These are phyloP conservation scores for Lophius americanus DNA, from an alignment of 2,797 vertebrate species.

Conservation along the genomic window DNA sequence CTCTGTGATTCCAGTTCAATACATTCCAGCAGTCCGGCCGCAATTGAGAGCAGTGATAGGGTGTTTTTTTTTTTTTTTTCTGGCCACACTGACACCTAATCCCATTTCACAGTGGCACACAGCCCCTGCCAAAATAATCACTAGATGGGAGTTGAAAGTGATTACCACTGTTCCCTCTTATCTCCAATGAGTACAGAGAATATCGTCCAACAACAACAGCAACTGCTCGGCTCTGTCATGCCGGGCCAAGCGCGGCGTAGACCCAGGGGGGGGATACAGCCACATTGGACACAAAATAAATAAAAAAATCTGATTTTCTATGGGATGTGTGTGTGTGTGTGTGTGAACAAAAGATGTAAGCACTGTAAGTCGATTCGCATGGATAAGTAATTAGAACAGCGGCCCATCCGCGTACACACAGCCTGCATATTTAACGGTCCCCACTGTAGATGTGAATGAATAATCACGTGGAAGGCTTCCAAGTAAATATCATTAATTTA, in stretches of 20 bases:
- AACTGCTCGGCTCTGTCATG: conserved; percentile 62
- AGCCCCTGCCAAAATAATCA: conserved; percentile 74
- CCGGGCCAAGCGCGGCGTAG: conserved; percentile 55
- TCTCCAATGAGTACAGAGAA: conserved; percentile 74
- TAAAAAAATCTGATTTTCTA: conserved; percentile 36
- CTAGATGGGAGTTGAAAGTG: conserved; percentile 80
- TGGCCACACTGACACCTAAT: conserved; percentile 73
- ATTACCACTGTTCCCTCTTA: conserved; percentile 79
- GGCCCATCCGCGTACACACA: conserved; percentile 56
- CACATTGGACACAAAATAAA: background rate
- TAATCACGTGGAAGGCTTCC: conserved; percentile 47
- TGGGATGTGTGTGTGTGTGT: conserved; percentile 34
- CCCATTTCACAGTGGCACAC: conserved; percentile 72
- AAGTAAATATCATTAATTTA: conserved; percentile 51
- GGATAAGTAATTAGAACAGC: conserved; percentile 80
- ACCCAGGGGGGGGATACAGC: conserved; percentile 14
- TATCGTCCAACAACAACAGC: conserved; percentile 66
- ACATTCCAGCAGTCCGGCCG: conserved; percentile 64
- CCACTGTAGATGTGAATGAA: conserved; percentile 24
- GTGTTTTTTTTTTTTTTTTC: conserved; percentile 46
- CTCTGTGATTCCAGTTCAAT: conserved; percentile 43
- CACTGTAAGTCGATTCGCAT: conserved; percentile 69
- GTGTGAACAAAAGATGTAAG: conserved; percentile 63
- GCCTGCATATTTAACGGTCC: conserved; percentile 65
- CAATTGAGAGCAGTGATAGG: conserved; percentile 55